Evolutionary conservation across 2,797 vertebrate genomes (phyloP).

Genomic region (Sus cebifrons): DNA sequence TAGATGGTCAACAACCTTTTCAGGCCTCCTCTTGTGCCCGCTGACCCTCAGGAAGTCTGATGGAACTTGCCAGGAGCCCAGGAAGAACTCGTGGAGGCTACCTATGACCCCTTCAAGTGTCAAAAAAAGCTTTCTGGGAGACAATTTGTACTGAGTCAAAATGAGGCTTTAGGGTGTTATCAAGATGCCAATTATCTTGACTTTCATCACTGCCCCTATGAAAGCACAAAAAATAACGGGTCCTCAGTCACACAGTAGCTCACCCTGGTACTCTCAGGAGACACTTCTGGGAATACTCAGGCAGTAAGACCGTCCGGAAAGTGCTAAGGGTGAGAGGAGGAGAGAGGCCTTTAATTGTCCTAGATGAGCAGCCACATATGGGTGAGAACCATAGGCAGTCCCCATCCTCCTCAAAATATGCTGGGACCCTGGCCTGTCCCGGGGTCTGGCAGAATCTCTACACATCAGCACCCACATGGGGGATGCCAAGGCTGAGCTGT

Average conservation of each 20-base stretch:
- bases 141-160: background rate
- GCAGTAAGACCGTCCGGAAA: background rate
- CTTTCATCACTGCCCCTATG: background rate
- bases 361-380: too few relatives aligned
- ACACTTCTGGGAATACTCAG: background rate
- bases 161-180: background rate
- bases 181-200: background rate
- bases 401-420: background rate
- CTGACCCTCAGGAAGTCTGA: background rate
- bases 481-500: background rate
- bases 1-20: too few relatives aligned
- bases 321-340: background rate
- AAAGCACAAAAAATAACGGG: background rate
- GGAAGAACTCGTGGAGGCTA: background rate
- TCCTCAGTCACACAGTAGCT: too few relatives aligned
- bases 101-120: background rate
- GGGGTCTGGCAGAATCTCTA: background rate
- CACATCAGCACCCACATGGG: background rate
- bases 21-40: accelerated
- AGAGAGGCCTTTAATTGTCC: background rate
- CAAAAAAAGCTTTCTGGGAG: background rate
- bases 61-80: background rate
- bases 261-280: background rate
- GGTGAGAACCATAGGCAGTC: background rate
- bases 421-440: background rate